Evolutionary conservation across 2,888 invertebrate species (phyloP).

Genomic region (Troides aeacus): DNA sequence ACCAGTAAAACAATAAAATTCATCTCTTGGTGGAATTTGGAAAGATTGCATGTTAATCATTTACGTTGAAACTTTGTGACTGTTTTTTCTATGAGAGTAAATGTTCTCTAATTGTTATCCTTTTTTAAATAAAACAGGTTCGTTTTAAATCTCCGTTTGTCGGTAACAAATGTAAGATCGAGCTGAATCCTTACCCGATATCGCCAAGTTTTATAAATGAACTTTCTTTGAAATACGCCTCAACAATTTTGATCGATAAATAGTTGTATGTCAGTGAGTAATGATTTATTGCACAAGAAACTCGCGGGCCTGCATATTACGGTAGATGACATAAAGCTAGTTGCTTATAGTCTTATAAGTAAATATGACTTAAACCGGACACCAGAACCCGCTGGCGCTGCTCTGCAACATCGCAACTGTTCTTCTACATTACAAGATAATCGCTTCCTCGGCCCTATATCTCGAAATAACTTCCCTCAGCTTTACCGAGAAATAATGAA

Average conservation of each 20-base stretch:
- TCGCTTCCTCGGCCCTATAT: slow-evolving; percentile 19
- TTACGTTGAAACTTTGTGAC: too few species aligned
- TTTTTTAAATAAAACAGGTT: not conserved
- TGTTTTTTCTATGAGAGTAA: too few species aligned
- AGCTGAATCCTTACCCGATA: too few species aligned
- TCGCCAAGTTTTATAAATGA: slow-evolving; percentile 1
- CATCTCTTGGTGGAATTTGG: too few species aligned
- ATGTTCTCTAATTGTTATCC: not conserved
- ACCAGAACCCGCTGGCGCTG: not conserved
- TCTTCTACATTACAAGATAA: slow-evolving; percentile 16
- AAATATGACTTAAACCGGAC: slow-evolving; percentile 15
- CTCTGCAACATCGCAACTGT: slow-evolving; percentile 12
- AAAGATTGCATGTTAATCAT: too few species aligned
- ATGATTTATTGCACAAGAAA: slow-evolving; percentile 24
- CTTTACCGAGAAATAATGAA: slow-evolving; percentile 9
- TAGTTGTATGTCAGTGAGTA: slow-evolving; percentile 26
- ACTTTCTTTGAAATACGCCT: slow-evolving; percentile 2
- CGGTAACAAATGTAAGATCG: not conserved
- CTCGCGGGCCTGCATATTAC: slow-evolving; percentile 18
- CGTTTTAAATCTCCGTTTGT: not conserved
- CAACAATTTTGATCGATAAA: slow-evolving; percentile 26
- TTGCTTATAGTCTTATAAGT: slow-evolving; percentile 18
- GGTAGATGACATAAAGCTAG: slow-evolving; percentile 26
- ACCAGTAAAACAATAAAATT: too few species aligned
- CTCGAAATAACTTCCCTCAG: slow-evolving; percentile 3